A percentile compares a stretch with the other conserved stretches of the same genome.
Conservation (phyloP, 2,888 invertebrate species). For the Macaria liturata region DNA sequence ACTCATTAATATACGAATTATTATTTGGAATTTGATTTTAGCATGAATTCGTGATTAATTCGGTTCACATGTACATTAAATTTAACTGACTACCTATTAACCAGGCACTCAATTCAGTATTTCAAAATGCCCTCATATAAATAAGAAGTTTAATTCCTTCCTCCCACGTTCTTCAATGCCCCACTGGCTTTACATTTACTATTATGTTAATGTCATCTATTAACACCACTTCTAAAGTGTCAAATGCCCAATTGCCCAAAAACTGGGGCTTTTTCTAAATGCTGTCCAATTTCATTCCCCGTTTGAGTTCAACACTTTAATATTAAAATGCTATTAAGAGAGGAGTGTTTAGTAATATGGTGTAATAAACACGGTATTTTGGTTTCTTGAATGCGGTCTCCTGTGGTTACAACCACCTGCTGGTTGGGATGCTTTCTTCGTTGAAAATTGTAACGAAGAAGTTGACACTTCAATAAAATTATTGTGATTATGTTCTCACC, state of each 20-base stretch:
- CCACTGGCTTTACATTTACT: constrained; percentile 30
- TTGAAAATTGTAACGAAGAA: constrained; percentile 6
- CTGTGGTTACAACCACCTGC: constrained; percentile 53
- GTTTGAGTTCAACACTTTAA: constrained; percentile 25
- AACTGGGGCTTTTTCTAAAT: constrained; percentile 27
- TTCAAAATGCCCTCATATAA: constrained; percentile 17
- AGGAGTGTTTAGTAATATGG: constrained; percentile 37
- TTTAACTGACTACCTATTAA: no score
- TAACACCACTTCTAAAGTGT: constrained; percentile 32
- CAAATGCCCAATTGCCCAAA: constrained; percentile 27
- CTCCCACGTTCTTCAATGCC: constrained; percentile 21
- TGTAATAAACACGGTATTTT: constrained; percentile 47
- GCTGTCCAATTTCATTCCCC: constrained; percentile 23
- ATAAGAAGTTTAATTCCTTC: constrained; percentile 12
- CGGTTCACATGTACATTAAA: no score
- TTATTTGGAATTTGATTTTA: no score
- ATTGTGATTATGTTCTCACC: constrained; percentile 10
- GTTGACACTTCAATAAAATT: constrained; percentile 17
- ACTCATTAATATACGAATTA: no score
- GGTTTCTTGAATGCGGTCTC: constrained; percentile 50
- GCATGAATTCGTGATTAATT: no score
- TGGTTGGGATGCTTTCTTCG: constrained; percentile 31
- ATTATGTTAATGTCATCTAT: constrained; percentile 26
- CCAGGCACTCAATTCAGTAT: constrained; percentile 1
- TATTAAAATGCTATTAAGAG: constrained; percentile 30